Base-by-base conservation (phyloP, 2,888 invertebrate genomes). In the Anorthoa munda region DNA sequence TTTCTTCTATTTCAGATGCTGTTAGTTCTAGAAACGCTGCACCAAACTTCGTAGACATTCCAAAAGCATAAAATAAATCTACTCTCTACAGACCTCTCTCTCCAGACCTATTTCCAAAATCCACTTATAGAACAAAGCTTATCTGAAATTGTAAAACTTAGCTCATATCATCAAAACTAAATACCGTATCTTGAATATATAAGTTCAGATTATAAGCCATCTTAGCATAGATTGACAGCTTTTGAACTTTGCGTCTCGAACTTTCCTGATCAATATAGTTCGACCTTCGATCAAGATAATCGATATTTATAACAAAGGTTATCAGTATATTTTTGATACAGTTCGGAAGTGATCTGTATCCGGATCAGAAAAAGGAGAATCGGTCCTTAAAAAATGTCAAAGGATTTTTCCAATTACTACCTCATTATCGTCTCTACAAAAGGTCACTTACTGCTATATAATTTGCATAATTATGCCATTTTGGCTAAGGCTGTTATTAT, bases 261-360 rank as follows among this genome's bases (percentile, higher is more conserved):
- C 60, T 82, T 82, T 31, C 72, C 23, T 17, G 53, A 78, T 82
- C 23, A 50, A 63, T 77, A 66, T 31, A 21, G 1, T 55, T 21
- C n/a, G 26, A 63, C 67, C 72, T 82, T 72, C 13, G 11, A 65
- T 81, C 13, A 39, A 53, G 4, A 50, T 1, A 17, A 51, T 56
- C 50, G 55, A 50, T 67, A 82, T 60, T 72, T 69, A 66, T 39
- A 55, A 50, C 0, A 50, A 72, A 66, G 53, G 61, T 78, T 55
- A 50, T 31, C 2, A 17, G 0, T 46, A 39, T 39, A 55, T 58
- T 78, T 82, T 66, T 45, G 51, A 50, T 53, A 21, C 39, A 68
- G 68, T 66, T 80, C 83, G 79, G 83, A 82, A 80, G 73, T 72
- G 21, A 21, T n/a, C 13, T 21, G 4, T 21, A 61, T 80, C 79